Evolutionary conservation across 1,140 invertebrate genomes (phyloP).

Genomic region (Capitella teleta): DNA sequence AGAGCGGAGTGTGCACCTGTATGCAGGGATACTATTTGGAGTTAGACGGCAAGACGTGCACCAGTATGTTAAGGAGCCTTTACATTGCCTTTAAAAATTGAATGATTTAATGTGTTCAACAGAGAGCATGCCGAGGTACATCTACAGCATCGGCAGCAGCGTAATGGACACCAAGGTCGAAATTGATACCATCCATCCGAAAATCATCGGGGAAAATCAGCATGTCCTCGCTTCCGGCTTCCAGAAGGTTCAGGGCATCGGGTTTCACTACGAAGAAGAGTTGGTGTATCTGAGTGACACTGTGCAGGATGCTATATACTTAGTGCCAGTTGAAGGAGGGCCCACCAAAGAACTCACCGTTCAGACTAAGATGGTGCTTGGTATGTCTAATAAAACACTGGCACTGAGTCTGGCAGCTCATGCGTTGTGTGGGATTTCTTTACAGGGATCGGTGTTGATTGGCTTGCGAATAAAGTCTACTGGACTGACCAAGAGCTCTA

Average conservation of each 20-base stretch:
- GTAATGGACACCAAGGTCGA: not conserved
- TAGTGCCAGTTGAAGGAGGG: too few relatives aligned
- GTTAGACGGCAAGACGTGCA: not conserved
- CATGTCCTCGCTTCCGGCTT: not conserved
- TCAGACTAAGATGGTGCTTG: too few relatives aligned
- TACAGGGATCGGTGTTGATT: not conserved
- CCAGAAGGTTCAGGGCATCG: not conserved
- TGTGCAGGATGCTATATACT: not conserved
- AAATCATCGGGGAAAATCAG: not conserved
- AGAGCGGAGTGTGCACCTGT: not conserved
- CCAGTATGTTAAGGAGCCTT: not conserved
- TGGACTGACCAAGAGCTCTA: not conserved
- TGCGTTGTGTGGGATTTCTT: too few relatives aligned
- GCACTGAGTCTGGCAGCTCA: too few relatives aligned
- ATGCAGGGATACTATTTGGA: not conserved
- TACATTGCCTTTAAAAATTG: not conserved
- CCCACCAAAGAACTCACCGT: too few relatives aligned
- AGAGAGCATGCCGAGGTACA: constrained; percentile 2
- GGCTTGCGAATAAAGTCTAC: not conserved
- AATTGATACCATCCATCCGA: not conserved
- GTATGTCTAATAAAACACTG: too few relatives aligned
- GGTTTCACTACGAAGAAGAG: not conserved
- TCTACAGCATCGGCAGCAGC: not conserved
- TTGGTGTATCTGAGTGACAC: not conserved
- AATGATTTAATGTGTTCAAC: not conserved